Evolutionary conservation across 2,797 vertebrate species (phyloP).

Genomic region (Anabas testudineus): DNA sequence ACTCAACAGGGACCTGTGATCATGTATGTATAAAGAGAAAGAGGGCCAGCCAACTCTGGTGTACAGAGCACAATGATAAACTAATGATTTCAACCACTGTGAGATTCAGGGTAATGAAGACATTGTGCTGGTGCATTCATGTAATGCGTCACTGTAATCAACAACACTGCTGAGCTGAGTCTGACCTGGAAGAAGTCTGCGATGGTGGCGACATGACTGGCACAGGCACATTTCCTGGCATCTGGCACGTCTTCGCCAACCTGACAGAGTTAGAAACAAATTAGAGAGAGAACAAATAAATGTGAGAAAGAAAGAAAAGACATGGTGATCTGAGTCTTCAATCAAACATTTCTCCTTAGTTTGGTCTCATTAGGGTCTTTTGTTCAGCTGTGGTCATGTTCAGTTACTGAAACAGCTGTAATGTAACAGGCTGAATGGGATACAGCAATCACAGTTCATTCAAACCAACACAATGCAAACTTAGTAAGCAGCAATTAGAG

Average conservation of each 20-base stretch:
- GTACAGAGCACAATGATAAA: no score
- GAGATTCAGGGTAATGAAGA: no score
- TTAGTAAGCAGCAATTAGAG: slow-evolving; percentile 44
- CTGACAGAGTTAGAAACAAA: slow-evolving; percentile 69
- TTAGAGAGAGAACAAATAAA: background rate
- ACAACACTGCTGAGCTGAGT: background rate
- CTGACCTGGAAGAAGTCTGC: slow-evolving; percentile 97
- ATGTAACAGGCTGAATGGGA: slow-evolving; percentile 22
- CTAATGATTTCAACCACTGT: no score
- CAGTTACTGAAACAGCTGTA: slow-evolving; percentile 9
- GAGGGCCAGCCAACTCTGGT: no score
- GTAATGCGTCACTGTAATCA: no score
- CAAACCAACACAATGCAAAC: slow-evolving; percentile 49
- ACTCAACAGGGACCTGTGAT: no score
- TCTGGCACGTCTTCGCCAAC: slow-evolving; percentile 97
- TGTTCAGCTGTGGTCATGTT: slow-evolving; percentile 9
- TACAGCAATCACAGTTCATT: slow-evolving; percentile 62
- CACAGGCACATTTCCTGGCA: slow-evolving; percentile 95
- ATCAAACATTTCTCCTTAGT: background rate
- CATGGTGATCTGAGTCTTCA: background rate
- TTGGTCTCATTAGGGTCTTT: slow-evolving; percentile 18
- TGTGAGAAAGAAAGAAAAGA: background rate
- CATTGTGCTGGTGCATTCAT: no score
- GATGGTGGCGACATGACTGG: slow-evolving; percentile 95
- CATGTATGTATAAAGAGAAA: no score